Base-by-base conservation (phyloP, 2,888 invertebrate genomes). In the Eristalinus aeneus region DNA sequence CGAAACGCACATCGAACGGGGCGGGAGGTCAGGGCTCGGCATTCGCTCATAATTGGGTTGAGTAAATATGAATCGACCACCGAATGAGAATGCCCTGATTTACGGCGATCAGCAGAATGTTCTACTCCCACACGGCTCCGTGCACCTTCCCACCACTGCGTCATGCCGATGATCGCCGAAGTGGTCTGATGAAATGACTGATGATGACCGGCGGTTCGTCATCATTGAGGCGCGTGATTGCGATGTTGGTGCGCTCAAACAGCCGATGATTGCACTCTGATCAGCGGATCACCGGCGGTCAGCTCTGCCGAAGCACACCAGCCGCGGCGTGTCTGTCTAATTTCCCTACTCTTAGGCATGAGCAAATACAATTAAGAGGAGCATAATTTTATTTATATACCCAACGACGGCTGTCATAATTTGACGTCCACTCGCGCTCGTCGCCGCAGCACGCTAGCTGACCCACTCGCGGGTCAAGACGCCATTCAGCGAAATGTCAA, bases 391-490 rank as follows among this genome's bases (percentile, higher is more conserved):
- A 79, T 79, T 69, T 80, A 76, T 85, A 69, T 85, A 76, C 36
- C 61, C 36, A 27, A 39, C 56, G 27, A 32, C 23, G 22, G 36
- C 46, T 68, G 53, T 77, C 85, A 69, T 73, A 63, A 77, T 73
- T 86, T 81, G 23, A 56, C 73, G 69, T 36, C 69, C 68, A 53
- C 72, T 71, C 16, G 46, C 46, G 72, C 68, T 54, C 72, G 68
- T 80, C 80, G 80, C 61, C 68, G 76, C 76, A 69, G 63, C 73
- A 71, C 80, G 46, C 77, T 81, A 32, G 39, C 58, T 86, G 81
- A 86, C 85, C 85, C 77, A 86, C 85, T 86, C 68, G 2, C 58
- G 32, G 85, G 85, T 86, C 81, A 79, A 73, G 36, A 79, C 54
- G 67, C 67, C 63, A 73, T 73, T 79, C 79, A 81, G 20, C 54